Base-by-base conservation (phyloP, 92 coral and sea anemone species). In the Porites divaricata region DNA sequence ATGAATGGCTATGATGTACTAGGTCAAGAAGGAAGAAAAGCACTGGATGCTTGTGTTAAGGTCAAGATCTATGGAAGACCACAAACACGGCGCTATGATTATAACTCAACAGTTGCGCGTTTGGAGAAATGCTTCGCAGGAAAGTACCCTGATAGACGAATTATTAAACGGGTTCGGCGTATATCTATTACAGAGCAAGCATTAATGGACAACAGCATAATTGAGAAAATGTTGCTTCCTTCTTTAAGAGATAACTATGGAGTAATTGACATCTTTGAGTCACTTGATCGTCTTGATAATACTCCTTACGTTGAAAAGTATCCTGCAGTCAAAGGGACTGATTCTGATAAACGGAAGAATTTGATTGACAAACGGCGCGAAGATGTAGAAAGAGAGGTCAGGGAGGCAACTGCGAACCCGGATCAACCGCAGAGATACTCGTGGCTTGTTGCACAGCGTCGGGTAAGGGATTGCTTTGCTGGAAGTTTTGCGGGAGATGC, bases 361-460 rank as follows among this genome's bases (percentile, higher is more conserved):
- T n/a, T 8, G 64, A 65, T 79, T 26, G 74, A 66, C 1, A 67
- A 51, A 23, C 26, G 64, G 23, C 49, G 83, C 24, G 74, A 8
- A 10, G 74, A 22, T 17, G 56, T 79, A 49, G 26, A 79, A 25
- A 79, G 24, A 52, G 64, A 79, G 9, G 8, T 0, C 51, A 14
- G 52, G 9, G 74, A 66, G 52, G 74, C 65, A 11, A 15, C 0
- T 4, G 63, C 20, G 9, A 12, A 79, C 25, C 83, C 66, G 23
- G 65, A 51, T 6, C 49, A 20, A 20, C 19, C 19, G 50, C 61
- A 11, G 0, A 67, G 9, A 50, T 79, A 79, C 52, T 64, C 83
- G 1, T 79, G 73, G 83, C 12, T 52, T 79, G 83, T 67, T 65
- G 74, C 83, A 16, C 83, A 51, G 74, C 83, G 83, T 10, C 13